A percentile compares a stretch with the other conserved stretches of the same genome.
Conservation (phyloP, 2,113 vertebrate genomes). For the Bubalus kerabau region DNA sequence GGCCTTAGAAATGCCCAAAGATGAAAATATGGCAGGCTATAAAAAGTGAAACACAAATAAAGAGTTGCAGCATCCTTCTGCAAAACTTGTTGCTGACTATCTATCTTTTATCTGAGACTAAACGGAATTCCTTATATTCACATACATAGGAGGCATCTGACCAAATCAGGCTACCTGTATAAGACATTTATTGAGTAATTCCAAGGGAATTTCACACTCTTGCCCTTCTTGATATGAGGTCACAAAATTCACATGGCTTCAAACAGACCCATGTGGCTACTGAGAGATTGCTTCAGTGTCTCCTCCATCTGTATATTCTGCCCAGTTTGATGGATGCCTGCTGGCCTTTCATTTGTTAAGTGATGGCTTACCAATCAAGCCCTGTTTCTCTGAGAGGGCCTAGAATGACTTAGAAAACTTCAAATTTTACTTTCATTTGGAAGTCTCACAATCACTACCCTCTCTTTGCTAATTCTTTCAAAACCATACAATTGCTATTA, state of each 20-base stretch:
- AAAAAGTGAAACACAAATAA: not conserved
- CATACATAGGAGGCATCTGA: conserved; percentile 42
- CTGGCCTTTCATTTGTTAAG: conserved; percentile 60
- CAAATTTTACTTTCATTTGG: conserved; percentile 39
- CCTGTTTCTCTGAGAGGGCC: conserved; percentile 3
- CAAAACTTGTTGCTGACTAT: conserved; percentile 14
- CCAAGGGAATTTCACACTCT: conserved; percentile 47
- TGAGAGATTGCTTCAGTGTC: conserved; percentile 31
- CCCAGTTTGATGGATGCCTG: conserved; percentile 42
- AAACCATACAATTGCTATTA: not conserved
- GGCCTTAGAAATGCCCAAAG: conserved; percentile 51
- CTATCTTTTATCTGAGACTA: not conserved
- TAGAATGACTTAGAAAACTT: conserved; percentile 24
- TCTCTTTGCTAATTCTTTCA: conserved; percentile 46
- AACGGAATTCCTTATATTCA: not conserved
- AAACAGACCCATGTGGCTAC: not conserved
- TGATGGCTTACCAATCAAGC: conserved; percentile 54
- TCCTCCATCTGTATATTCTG: conserved; percentile 25
- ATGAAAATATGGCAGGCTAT: not conserved
- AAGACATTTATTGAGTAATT: conserved; percentile 34
- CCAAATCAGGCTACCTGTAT: not conserved
- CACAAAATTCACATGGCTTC: conserved; percentile 32
- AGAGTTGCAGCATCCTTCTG: not conserved
- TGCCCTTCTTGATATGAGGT: conserved; percentile 15
- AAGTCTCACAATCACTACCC: not conserved